Evolutionary conservation across 2,797 vertebrate species (phyloP), one percentile per base, ranked within the genome.

Genomic region (Cryptoblepharus egeriae): DNA sequence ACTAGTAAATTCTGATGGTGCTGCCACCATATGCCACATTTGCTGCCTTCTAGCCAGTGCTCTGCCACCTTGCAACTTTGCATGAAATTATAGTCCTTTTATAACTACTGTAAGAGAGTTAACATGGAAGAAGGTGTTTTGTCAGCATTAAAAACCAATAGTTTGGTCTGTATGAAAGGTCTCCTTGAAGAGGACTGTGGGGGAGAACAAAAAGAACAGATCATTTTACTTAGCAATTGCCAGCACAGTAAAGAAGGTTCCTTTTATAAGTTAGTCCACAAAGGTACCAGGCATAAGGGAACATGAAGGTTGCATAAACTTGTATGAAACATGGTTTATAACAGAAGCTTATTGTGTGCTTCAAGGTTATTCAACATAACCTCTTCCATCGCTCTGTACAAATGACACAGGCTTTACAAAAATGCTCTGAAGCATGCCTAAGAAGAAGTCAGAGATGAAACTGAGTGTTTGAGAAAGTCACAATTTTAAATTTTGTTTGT

Each of bases 391-490:
- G 45, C 67, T 55, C 37, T 81, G 28, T 73, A 28, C 18, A 75
- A 20, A 63, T 63, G 12, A 35, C 61, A 55, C 9, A 1, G 57
- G 18, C 52, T 88, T 28, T 61, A 77, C 35, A 28, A 49, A 63
- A 22, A 57, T 67, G 22, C 15, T 82, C 28, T 63, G 18, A 0
- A 0, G 30, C 4, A 64, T 13, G 30, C 2, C 35, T 79, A 32
- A 82, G 85, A 35, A 49, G 79, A 84, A 88, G n/a, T 75, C 70
- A 83, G 1, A 28, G 5, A 64, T 20, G 71, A 84, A 85, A 74
- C 1, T 69, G 39, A 76, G 9, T 1, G 0, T 65, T 30, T 70
- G 28, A 84, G 77, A 67, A 82, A 68, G 12, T 49, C 64, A 22
- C 32, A 28, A 39, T 78, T 45, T 15, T 82, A 85, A 81, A 28